phyloP scores from a whole-genome alignment of 92 coral and sea anemone species.

The Nematostella vectensis region DNA sequence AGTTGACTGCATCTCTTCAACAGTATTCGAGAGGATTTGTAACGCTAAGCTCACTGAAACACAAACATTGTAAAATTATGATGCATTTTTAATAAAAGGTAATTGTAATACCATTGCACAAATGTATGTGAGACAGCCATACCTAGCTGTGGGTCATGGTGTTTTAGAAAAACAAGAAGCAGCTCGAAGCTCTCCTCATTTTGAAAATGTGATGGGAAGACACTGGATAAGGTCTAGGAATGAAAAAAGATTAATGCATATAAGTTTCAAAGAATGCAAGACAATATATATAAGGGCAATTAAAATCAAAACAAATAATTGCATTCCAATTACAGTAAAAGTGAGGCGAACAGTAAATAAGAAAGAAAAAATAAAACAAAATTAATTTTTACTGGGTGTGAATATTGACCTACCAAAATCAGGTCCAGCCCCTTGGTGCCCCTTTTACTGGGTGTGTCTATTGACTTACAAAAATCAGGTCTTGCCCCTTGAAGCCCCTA shows the following conservation, averaged over 20 bases:
- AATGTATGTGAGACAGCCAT: too few species aligned
- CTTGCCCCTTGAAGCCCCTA: too few species aligned
- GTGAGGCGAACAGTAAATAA: too few species aligned
- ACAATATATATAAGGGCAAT: not conserved
- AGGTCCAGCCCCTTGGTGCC: too few species aligned
- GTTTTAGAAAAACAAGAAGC: slow-evolving; percentile 57
- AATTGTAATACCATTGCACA: not conserved
- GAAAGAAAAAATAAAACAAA: too few species aligned
- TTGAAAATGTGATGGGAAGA: slow-evolving; percentile 72
- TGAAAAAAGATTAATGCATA: not conserved
- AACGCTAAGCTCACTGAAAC: slow-evolving; percentile 56
- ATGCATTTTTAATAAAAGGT: not conserved
- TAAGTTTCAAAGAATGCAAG: too few species aligned
- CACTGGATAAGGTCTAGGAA: slow-evolving; percentile 53
- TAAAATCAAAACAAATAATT: not conserved
- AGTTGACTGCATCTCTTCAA: slow-evolving; percentile 54
- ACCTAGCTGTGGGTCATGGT: slow-evolving; percentile 76
- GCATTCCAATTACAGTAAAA: too few species aligned
- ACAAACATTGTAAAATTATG: not conserved
- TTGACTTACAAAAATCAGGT: too few species aligned
- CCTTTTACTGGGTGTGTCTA: too few species aligned
- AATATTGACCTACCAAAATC: too few species aligned
- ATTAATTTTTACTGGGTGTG: too few species aligned
- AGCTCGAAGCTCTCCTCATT: slow-evolving; percentile 64
- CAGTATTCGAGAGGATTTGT: slow-evolving; percentile 52